Evolutionary conservation across 1,140 invertebrate genomes (phyloP), one percentile per base, ranked within the genome.

Genomic region (Philaenus spumarius): DNA sequence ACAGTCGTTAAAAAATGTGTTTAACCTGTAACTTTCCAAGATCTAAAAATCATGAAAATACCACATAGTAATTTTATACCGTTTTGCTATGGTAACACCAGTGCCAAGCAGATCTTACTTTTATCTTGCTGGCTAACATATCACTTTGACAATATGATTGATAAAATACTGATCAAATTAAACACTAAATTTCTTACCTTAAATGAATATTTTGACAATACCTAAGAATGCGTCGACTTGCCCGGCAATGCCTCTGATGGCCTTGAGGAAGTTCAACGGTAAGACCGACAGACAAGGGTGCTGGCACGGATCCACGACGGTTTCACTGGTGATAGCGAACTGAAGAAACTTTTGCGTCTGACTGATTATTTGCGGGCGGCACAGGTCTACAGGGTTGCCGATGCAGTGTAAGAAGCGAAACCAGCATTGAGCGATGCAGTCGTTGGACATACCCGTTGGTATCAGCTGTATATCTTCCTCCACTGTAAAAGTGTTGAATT

Each of bases 211-310:
- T 30, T 30, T 30, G 3, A 30, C 26, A 9, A 79, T 82, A 95
- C 94, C 95, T 62, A 98, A 73, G 77, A 97, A 97, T 17, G 94
- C 93, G 77, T 98, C 95, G 11, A 97, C 93, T 70, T 96, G 85
- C 37, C 86, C 85, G 6, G 95, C 89, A 59, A 97, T 82, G 6
- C 94, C 94, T 75, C 88, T 89, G 78, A 98, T 95, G 9, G 95
- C 92, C 74, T 91, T 91, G 39, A 90, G 78, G 77, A 97, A 98
- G 65, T 97, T 97, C 43, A 83, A 77, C 1, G 95, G 94, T 62
- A 97, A 75, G 46, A 81, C 77, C 63, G 84, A 80, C n/a, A 97
- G 75, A 72, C 93, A 97, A 0, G 92, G 90, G 78, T 97, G 94
- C 67, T 93, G 89, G 69, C 86, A 89, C 0, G 93, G 92, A 73